A percentile compares a stretch with the other conserved stretches of the same genome.
Evolutionary conservation across 2,888 invertebrate genomes (phyloP).

Genomic region (Xestia ashworthii): DNA sequence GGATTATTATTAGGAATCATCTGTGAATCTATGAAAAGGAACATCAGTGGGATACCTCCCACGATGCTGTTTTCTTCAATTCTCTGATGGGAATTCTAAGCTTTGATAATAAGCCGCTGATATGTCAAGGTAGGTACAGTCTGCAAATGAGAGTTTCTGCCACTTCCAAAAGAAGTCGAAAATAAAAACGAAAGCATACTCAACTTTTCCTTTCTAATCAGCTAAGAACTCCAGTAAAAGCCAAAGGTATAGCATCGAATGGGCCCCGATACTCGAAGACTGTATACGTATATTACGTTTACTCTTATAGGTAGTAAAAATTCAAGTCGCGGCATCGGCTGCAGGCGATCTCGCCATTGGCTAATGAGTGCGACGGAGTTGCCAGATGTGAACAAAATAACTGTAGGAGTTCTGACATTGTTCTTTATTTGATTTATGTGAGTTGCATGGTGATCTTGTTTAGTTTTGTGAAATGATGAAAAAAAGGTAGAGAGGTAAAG

Average conservation of each 20-base stretch:
- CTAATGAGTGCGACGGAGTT: slow-evolving; percentile 77
- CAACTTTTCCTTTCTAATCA: slow-evolving; percentile 30
- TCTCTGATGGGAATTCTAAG: background rate
- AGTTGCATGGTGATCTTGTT: too few relatives aligned
- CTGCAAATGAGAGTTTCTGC: background rate
- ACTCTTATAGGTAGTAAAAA: slow-evolving; percentile 77
- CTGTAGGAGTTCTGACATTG: slow-evolving; percentile 25
- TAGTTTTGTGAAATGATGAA: background rate
- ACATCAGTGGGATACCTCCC: background rate
- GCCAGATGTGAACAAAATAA: slow-evolving; percentile 54
- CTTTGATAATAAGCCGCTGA: background rate
- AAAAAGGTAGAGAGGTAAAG: background rate
- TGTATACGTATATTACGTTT: slow-evolving; percentile 9
- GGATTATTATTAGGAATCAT: too few relatives aligned
- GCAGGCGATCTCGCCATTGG: slow-evolving; percentile 84
- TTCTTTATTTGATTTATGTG: slow-evolving; percentile 14
- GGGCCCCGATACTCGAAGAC: slow-evolving; percentile 5
- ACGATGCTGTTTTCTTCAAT: background rate
- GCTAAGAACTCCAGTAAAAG: slow-evolving; percentile 19
- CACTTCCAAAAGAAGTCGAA: background rate
- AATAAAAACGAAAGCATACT: background rate
- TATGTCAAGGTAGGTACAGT: background rate
- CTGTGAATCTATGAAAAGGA: background rate
- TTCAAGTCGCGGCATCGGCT: slow-evolving; percentile 82
- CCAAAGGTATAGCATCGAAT: slow-evolving; percentile 11